Evolutionary conservation across 2,113 vertebrate genomes (phyloP).

Genomic region (Progne subis): DNA sequence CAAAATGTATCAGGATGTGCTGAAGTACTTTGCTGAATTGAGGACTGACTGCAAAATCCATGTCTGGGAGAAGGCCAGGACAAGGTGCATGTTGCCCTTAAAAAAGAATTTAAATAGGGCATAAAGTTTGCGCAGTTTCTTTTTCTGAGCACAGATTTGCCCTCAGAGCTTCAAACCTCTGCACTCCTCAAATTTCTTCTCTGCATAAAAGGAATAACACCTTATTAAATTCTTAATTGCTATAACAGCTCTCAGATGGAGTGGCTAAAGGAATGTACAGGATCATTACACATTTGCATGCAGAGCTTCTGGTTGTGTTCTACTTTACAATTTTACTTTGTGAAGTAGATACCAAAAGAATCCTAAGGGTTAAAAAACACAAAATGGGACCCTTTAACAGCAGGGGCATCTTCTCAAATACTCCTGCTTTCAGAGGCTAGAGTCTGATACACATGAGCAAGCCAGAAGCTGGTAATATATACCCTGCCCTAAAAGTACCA

Average conservation of each 20-base stretch:
- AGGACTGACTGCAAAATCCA: not conserved
- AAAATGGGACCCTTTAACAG: not conserved
- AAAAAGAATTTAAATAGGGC: not conserved
- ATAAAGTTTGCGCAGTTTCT: not conserved
- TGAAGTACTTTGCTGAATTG: conserved; percentile 41
- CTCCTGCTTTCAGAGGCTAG: not conserved
- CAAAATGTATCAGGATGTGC: conserved; percentile 2
- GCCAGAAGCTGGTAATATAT: not conserved
- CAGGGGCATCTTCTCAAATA: not conserved
- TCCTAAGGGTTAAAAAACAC: not conserved
- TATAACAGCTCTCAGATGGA: not conserved
- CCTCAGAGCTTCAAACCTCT: not conserved
- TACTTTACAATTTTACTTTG: not conserved
- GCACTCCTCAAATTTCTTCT: not conserved
- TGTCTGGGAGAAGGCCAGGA: conserved; percentile 5
- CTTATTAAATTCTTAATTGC: not conserved
- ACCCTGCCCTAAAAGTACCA: not conserved
- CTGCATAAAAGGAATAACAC: not conserved
- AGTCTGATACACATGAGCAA: not conserved
- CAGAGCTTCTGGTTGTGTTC: not conserved
- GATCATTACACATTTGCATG: not conserved
- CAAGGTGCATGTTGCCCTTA: not conserved
- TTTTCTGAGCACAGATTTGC: not conserved
- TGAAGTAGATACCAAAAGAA: not conserved
- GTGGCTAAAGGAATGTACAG: not conserved